These are phyloP conservation scores for Proterorhinus semilunaris DNA, from an alignment of 2,113 vertebrate species.

Conservation along the genomic window DNA sequence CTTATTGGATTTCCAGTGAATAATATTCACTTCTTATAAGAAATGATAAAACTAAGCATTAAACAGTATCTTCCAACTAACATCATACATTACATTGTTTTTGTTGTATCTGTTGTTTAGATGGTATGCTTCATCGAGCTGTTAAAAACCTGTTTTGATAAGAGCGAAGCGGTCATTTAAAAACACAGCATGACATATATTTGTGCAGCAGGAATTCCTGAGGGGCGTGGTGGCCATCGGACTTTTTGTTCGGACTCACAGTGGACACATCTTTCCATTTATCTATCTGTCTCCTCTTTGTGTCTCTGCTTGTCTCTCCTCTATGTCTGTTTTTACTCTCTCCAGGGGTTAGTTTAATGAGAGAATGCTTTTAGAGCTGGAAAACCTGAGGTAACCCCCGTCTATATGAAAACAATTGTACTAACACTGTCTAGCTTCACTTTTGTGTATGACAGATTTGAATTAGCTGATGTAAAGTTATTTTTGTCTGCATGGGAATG, in stretches of 20 bases:
- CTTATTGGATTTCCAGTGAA: no score
- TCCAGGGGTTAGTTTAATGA: slow-evolving; percentile 36
- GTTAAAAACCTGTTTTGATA: slow-evolving; percentile 15
- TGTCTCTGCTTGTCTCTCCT: slow-evolving; percentile 27
- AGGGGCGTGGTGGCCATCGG: slow-evolving; percentile 65
- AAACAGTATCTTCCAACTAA: no score
- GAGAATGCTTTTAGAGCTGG: slow-evolving; percentile 37
- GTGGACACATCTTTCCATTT: slow-evolving; percentile 60
- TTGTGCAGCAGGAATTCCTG: slow-evolving; percentile 67
- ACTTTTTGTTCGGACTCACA: slow-evolving; percentile 60
- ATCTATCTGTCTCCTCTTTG: slow-evolving; percentile 20
- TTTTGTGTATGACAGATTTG: no score
- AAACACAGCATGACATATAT: slow-evolving; percentile 49
- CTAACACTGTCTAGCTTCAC: slow-evolving; percentile 4
- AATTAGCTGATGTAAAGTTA: no score
- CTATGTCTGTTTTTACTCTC: slow-evolving; percentile 42
- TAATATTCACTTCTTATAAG: no score
- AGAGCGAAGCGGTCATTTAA: slow-evolving; percentile 35
- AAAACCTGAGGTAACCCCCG: slow-evolving; percentile 48
- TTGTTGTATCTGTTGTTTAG: background rate
- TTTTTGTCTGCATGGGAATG: no score
- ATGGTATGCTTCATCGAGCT: background rate
- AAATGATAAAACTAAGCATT: no score
- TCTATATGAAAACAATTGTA: slow-evolving; percentile 41
- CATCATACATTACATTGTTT: no score